Percentiles rank a stretch among this genome's conserved stretches.
phyloP scores from a whole-genome alignment of 2,888 invertebrate species.

The Onthophagus sagittarius region DNA sequence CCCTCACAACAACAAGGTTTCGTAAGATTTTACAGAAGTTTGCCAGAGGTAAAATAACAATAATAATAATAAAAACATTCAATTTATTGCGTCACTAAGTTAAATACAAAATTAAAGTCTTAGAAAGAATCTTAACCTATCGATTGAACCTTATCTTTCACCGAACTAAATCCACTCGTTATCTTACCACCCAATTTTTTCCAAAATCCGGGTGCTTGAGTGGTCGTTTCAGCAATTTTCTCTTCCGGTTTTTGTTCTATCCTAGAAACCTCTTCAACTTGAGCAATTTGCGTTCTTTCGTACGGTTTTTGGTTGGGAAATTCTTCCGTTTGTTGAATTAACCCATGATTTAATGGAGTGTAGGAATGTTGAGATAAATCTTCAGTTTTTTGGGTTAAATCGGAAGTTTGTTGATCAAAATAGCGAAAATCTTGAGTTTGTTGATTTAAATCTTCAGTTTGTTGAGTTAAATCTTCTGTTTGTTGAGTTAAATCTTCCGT shows the following conservation, averaged over 20 bases:
- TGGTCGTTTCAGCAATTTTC: constrained; percentile 9
- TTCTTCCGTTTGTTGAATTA: constrained; percentile 25
- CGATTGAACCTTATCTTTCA: constrained; percentile 27
- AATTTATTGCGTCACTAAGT: not conserved
- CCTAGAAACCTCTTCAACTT: constrained; percentile 14
- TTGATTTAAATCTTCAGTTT: constrained; percentile 32
- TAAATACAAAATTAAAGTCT: not conserved
- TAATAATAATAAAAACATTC: not conserved
- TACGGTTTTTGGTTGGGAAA: constrained; percentile 29
- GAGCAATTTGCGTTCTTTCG: not conserved
- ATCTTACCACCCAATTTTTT: constrained; percentile 34
- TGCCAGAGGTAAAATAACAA: constrained; percentile 63
- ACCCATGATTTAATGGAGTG: constrained; percentile 22
- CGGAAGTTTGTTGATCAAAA: constrained; percentile 28
- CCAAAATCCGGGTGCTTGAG: constrained; percentile 55
- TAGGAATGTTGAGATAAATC: constrained; percentile 25
- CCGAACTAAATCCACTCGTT: constrained; percentile 24
- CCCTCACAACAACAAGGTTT: constrained; percentile 66
- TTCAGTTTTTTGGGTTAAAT: constrained; percentile 32
- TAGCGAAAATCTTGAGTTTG: constrained; percentile 27
- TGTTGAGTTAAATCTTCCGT: constrained; percentile 28
- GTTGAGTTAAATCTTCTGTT: constrained; percentile 37
- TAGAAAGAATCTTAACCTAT: constrained; percentile 21
- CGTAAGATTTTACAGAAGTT: constrained; percentile 60
- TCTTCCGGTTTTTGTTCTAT: too few relatives aligned